phyloP scores from a whole-genome alignment of 2,113 vertebrate species.

The Psettodes erumei region DNA sequence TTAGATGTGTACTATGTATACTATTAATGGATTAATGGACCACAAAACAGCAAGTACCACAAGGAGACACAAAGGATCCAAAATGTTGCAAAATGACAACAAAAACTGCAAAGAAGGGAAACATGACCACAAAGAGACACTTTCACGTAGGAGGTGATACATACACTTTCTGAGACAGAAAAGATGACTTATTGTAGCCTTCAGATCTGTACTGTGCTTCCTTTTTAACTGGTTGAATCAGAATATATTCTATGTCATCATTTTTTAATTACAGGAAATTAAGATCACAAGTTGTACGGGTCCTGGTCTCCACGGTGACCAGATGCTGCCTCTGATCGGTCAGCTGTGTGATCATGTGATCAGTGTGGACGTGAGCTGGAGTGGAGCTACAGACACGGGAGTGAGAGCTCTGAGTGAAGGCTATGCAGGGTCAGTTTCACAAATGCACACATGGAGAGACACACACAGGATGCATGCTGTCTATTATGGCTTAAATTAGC shows the following conservation, averaged over 20 bases:
- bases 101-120: too few species aligned
- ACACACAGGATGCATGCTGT: not conserved
- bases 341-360: constrained; percentile 63
- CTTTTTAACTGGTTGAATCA: too few species aligned
- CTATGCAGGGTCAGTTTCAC: constrained; percentile 46
- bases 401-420: constrained; percentile 62
- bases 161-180: not conserved
- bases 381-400: constrained; percentile 70
- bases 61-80: too few species aligned
- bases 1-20: too few species aligned
- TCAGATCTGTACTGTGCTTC: not conserved
- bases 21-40: not conserved
- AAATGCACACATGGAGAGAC: not conserved
- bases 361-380: constrained; percentile 74
- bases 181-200: not conserved
- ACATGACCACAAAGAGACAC: too few species aligned
- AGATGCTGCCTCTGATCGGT: constrained; percentile 59
- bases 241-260: not conserved
- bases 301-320: constrained; percentile 66
- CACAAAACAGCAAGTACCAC: too few species aligned
- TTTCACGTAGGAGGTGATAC: too few species aligned
- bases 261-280: constrained; percentile 62
- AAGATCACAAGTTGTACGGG: constrained; percentile 73
- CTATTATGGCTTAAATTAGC: too few species aligned
- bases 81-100: too few species aligned